Evolutionary conservation across 2,797 vertebrate genomes (phyloP), one percentile per base, ranked within the genome.

Genomic region (Halcyon badia): DNA sequence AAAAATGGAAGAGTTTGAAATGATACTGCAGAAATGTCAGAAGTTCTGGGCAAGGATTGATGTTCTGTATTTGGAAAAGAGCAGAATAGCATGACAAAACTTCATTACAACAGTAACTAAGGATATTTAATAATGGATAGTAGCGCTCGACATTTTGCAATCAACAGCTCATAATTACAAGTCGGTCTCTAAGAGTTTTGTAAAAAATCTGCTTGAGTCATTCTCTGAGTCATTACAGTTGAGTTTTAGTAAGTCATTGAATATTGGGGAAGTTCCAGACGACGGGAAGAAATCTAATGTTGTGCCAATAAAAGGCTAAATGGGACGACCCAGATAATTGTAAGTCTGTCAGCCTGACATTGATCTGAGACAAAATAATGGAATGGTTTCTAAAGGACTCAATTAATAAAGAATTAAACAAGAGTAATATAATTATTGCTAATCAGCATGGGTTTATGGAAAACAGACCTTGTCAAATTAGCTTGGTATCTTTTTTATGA

Each of bases 371-470:
- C 76, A 93, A 95, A 95, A 95, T 93, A 96, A 92, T 89, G 92
- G 93, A 96, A 93, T 87, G 73, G 77, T 90, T 97, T 90, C 92
- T 87, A 77, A 94, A 94, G 81, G 81, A 79, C 92, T 92, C 86
- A 95, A 96, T 96, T 97, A 94, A 96, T 97, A 94, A 97, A 87
- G 88, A 90, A 90, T 94, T 96, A 95, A 96, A 94, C 25, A 73
- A 84, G 48, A 31, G 66, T 94, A 96, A 96, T 93, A 42, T 4
- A 87, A 91, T 97, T 96, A 94, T 87, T 97, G 82, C 60, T 94
- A 91, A 95, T 89, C 71, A 92, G 68, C 42, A 65, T 68, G 82
- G 39, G 42, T 91, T 95, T 96, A 92, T 93, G 83, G 86, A 95
- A 96, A 97, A 89, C 96, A 96, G 90, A 48, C 75, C 86, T 70